Evolutionary conservation across 2,113 vertebrate genomes (phyloP), one percentile per base, ranked within the genome.

Genomic region (Condylura cristata): DNA sequence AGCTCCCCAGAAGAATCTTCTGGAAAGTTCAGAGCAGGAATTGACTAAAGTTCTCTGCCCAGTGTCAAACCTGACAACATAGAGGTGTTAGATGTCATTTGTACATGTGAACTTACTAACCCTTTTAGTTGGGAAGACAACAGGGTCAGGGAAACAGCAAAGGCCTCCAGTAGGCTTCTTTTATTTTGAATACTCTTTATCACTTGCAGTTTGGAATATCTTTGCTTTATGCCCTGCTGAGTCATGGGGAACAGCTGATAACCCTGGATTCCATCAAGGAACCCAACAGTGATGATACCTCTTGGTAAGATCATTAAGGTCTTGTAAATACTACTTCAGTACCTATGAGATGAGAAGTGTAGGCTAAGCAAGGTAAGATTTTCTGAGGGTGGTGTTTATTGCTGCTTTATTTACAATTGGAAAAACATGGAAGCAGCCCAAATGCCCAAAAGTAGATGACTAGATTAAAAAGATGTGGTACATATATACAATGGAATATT

Each of bases 201-300:
- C 75, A 39, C 51, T 46, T 65, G 8, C 96, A 99, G 99, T 99
- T 99, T 96, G 99, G 99, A 37, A 98, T 99, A 97, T 99, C 99
- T 16, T 96, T 99, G 93, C 98, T 99, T n/a, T 99, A 99, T 17
- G 98, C 98, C 17, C 97, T 99, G 58, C 98, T 99, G 80, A 99
- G 99, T 96, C 99, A 98, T 0, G 99, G 99, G 0, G 99, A 99
- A 93, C 98, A 98, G 95, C 98, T 99, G 86, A 95, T 99, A 70
- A 99, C 99, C 5, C 99, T 99, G 0, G 97, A 98, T 2, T 75
- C 24, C 4, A 99, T 99, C 41, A 46, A 99, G 90, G 98, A 98
- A 0, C 93, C 97, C 75, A 97, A 97, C 0, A 98, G 98, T 8
- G 99, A 99, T 97, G 99, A 99, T 0, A 98, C 99, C 96, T 97